Evolutionary conservation across 2,888 invertebrate species (phyloP).

Genomic region (Rutpela maculata): DNA sequence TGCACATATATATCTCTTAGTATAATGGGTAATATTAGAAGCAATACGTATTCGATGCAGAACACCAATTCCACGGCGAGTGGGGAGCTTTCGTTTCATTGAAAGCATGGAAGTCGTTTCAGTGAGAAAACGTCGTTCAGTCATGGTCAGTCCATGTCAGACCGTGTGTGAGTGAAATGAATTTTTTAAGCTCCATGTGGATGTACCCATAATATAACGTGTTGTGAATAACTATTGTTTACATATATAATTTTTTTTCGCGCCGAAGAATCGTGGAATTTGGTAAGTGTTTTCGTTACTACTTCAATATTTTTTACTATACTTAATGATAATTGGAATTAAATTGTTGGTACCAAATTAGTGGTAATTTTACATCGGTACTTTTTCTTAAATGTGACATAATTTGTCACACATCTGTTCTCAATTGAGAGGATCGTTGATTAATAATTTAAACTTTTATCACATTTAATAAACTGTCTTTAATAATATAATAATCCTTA

Average conservation of each 20-base stretch:
- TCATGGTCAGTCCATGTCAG: constrained; percentile 61
- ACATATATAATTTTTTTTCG: constrained; percentile 10
- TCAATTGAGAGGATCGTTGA: too few species aligned
- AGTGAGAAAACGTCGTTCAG: constrained; percentile 58
- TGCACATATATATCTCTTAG: background rate
- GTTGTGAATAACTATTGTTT: constrained; percentile 40
- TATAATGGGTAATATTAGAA: constrained; percentile 53
- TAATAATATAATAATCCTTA: too few species aligned
- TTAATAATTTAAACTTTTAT: too few species aligned
- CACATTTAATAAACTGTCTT: too few species aligned
- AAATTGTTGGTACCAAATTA: background rate
- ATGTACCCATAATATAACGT: constrained; percentile 41
- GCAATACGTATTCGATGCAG: constrained; percentile 49
- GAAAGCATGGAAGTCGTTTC: constrained; percentile 59
- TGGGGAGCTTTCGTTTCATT: constrained; percentile 60
- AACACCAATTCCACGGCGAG: constrained; percentile 46
- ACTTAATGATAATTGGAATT: background rate
- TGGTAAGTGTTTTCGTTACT: constrained; percentile 1
- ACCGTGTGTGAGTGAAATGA: constrained; percentile 59
- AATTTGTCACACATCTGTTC: too few species aligned
- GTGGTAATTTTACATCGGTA: background rate
- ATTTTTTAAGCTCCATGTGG: constrained; percentile 56
- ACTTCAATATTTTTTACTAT: background rate
- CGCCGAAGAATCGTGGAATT: background rate
- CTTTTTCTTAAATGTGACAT: background rate